Conservation (phyloP, 2,797 vertebrate species). For the Sorex maritimensis region DNA sequence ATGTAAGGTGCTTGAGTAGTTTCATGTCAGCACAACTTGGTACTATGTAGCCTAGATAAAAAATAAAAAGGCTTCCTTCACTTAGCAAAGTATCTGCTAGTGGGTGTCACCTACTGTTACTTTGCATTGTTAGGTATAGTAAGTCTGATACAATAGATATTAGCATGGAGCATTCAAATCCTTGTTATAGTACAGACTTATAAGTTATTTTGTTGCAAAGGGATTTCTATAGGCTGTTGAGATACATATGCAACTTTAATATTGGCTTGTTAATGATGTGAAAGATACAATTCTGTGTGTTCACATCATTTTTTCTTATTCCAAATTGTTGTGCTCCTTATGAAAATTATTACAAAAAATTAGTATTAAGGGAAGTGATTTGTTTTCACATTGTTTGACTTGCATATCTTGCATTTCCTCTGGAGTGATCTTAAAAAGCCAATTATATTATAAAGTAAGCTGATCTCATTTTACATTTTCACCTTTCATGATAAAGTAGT, state of each 20-base stretch:
- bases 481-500: background rate
- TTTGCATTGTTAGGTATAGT: background rate
- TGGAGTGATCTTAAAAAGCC: background rate
- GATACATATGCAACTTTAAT: too few relatives aligned
- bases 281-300: background rate
- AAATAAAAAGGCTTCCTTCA: background rate
- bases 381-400: background rate
- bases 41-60: background rate
- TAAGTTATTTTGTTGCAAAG: background rate
- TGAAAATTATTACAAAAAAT: background rate
- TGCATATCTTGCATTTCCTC: background rate
- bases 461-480: fast-evolving
- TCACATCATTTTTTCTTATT: background rate
- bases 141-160: background rate
- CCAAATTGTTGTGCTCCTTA: background rate
- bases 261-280: background rate
- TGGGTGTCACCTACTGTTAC: background rate
- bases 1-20: background rate
- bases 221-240: too few relatives aligned
- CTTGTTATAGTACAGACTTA: background rate
- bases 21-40: too few relatives aligned
- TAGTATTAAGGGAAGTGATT: background rate
- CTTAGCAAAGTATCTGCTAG: background rate
- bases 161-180: background rate
- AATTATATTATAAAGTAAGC: background rate